Conservation (phyloP, 2,888 invertebrate genomes). For the Sesia bembeciformis region DNA sequence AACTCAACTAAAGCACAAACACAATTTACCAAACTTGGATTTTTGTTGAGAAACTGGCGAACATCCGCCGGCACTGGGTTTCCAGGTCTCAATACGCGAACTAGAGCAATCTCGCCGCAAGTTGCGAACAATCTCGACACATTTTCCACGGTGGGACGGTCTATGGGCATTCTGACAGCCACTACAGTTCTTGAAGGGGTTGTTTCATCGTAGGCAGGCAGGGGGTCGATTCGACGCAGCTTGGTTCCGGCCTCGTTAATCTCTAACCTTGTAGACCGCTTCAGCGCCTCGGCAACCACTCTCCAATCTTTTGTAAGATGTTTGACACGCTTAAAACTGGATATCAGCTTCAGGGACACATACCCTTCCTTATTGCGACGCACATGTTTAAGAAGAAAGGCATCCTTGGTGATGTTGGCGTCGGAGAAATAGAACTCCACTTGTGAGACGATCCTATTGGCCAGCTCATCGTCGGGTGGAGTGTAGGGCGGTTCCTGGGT, state of each 20-base stretch:
- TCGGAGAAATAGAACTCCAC: conserved; percentile 98
- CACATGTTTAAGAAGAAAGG: conserved; percentile 95
- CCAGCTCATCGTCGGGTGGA: conserved; percentile 83
- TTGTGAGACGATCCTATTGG: conserved; percentile 86
- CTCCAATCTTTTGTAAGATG: conserved; percentile 96
- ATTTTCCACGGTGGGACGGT: conserved; percentile 89
- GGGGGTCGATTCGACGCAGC: conserved; percentile 85
- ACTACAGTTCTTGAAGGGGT: conserved; percentile 94
- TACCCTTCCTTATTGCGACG: conserved; percentile 96
- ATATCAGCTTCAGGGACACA: conserved; percentile 94
- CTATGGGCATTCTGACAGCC: conserved; percentile 88
- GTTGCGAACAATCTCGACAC: conserved; percentile 92
- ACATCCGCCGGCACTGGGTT: conserved; percentile 94
- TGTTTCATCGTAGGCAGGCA: conserved; percentile 93
- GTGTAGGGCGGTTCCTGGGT: conserved; percentile 77
- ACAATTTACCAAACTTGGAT: conserved; percentile 89
- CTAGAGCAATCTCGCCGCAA: conserved; percentile 92
- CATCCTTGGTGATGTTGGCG: conserved; percentile 95
- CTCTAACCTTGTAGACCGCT: conserved; percentile 84
- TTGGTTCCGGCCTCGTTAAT: conserved; percentile 95
- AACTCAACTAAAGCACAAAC: conserved; percentile 95
- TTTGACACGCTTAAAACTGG: conserved; percentile 95
- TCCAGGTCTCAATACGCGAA: conserved; percentile 90
- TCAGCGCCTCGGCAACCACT: conserved; percentile 90
- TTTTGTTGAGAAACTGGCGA: conserved; percentile 91